phyloP scores from a whole-genome alignment of 2,888 invertebrate species.

The Odontocolon sp. region DNA sequence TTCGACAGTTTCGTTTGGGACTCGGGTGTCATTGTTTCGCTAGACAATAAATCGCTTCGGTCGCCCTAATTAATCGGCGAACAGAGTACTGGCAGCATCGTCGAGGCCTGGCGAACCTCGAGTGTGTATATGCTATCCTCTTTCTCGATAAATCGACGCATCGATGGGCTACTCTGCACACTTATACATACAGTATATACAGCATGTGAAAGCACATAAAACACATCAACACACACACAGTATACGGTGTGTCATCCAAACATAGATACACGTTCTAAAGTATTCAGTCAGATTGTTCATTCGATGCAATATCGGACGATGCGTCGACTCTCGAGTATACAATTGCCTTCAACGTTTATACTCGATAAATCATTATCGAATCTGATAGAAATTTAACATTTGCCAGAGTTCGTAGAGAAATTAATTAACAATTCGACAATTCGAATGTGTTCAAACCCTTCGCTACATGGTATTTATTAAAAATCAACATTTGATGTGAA shows the following conservation, averaged over 20 bases:
- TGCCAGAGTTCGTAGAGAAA: background rate
- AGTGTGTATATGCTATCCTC: background rate
- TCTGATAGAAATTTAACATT: background rate
- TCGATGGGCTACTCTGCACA: background rate
- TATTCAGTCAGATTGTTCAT: conserved; percentile 10
- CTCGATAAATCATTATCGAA: background rate
- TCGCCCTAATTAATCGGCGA: conserved; percentile 46
- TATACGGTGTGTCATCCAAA: background rate
- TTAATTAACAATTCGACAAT: too few species aligned
- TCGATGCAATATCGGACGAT: conserved; percentile 19
- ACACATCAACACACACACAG: conserved; percentile 1
- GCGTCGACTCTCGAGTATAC: background rate
- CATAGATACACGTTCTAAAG: background rate
- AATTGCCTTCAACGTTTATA: background rate
- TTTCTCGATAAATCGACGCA: conserved; percentile 36
- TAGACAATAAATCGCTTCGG: conserved; percentile 43
- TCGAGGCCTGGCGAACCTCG: background rate
- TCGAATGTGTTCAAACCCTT: too few species aligned
- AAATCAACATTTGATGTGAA: too few species aligned
- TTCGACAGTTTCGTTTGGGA: conserved; percentile 44
- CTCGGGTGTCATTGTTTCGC: conserved; percentile 45
- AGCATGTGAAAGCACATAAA: conserved; percentile 11
- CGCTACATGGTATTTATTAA: too few species aligned
- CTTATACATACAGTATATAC: background rate
- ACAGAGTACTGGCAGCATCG: background rate